Base-by-base conservation (phyloP, 2,888 invertebrate species). In the Neria commutata region DNA sequence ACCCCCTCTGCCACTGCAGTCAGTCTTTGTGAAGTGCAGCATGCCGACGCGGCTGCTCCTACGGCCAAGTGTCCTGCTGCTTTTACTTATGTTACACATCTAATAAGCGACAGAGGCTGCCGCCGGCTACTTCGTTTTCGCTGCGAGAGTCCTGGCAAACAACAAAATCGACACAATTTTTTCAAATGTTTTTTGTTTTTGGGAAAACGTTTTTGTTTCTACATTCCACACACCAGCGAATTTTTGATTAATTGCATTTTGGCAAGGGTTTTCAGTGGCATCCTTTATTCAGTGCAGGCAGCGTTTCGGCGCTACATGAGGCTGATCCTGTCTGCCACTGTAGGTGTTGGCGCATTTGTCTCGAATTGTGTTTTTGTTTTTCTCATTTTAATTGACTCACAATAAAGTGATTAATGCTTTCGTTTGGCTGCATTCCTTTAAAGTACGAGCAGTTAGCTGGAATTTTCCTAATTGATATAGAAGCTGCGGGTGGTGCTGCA, bases 311-410 rank as follows among this genome's bases (percentile, higher is more conserved):
- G 34, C 61, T 60, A 46, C 72, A 55, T 66, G 55, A 65, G 54
- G 62, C 51, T 42, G 4, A 2, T 24, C 40, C 54, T 58, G 6
- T 5, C 6, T 58, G 47, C 55, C 21, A 16, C 26, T 14, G 26
- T 49, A 57, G 55, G 60, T 54, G 65, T 49, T 57, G 46, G 37
- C 42, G 29, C 58, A 56, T 58, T 52, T 67, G 57, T 61, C 50
- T 42, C n/a, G 47, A 45, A 34, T 29, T 45, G 47, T 45, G 24
- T 54, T 67, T 66, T 54, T 37, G 37, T 37, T 37, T 65, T 65
- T 63, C 61, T 63, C 63, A 62, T 54, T 61, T 58, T 67, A 67
- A 67, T 68, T 68, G 67, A 70, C 63, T 63, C 58, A 68, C 63
- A 68, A 68, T 52, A 10, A 42, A 63, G 59, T 71, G 62, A 71